Evolutionary conservation across 1,140 invertebrate genomes (phyloP).

Genomic region (Drosophila pectinifera): DNA sequence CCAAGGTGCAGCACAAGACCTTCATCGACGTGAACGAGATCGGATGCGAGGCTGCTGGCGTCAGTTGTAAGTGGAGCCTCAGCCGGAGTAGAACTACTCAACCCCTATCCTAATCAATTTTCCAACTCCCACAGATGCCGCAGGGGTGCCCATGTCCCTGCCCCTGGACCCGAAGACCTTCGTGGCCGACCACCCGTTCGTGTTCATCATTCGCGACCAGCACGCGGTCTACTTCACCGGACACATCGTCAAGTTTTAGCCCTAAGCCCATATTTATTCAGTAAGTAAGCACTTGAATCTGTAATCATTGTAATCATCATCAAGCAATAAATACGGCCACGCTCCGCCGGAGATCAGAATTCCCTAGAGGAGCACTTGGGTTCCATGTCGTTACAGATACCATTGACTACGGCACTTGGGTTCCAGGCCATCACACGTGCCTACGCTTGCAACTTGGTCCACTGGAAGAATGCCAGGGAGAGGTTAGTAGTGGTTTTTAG

Average conservation of each 20-base stretch:
- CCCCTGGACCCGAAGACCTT: conserved; percentile 82
- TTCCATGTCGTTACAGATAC: no score
- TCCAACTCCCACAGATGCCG: conserved; percentile 55
- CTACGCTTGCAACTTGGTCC: no score
- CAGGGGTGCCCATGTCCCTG: conserved; percentile 80
- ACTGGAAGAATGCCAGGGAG: not conserved
- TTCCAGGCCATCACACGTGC: accelerated
- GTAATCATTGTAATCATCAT: conserved; percentile 21
- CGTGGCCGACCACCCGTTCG: conserved; percentile 82
- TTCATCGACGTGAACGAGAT: conserved; percentile 91
- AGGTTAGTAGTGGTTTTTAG: not conserved
- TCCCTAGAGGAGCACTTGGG: no score
- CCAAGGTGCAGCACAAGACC: conserved; percentile 90
- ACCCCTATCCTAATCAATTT: not conserved
- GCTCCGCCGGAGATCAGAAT: no score
- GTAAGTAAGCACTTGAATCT: conserved; percentile 16
- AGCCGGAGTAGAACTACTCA: not conserved
- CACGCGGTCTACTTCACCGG: conserved; percentile 80
- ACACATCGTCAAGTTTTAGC: conserved; percentile 81
- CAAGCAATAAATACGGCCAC: conserved; percentile 16
- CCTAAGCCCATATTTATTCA: conserved; percentile 2
- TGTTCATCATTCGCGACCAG: conserved; percentile 80
- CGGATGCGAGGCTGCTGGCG: conserved; percentile 91
- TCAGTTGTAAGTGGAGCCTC: conserved; percentile 59
- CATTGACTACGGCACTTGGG: conserved; percentile 39